phyloP scores from a whole-genome alignment of 2,113 vertebrate species.

The Cephalopterus ornatus region DNA sequence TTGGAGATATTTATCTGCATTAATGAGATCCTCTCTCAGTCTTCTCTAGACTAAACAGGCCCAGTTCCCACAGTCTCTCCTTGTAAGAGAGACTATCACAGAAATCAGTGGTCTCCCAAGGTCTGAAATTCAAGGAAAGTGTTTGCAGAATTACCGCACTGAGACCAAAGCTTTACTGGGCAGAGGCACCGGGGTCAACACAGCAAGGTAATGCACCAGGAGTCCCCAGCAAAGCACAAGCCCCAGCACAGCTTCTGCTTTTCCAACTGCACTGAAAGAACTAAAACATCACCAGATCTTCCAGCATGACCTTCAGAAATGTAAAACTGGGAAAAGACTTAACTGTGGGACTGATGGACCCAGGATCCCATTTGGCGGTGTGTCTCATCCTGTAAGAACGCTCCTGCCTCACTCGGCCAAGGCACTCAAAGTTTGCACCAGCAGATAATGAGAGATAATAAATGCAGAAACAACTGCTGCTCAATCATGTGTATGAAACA shows the following conservation, averaged over 20 bases:
- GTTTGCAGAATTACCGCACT: background rate
- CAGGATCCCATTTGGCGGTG: fast-evolving
- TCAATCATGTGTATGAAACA: background rate
- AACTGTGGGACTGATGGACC: background rate
- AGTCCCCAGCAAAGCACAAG: background rate
- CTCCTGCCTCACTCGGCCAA: background rate
- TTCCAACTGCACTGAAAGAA: background rate
- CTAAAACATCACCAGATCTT: background rate
- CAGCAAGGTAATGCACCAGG: background rate
- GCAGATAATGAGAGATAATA: background rate
- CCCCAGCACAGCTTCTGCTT: background rate
- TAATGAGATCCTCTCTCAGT: background rate
- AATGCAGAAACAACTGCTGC: background rate
- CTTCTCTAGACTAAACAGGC: background rate
- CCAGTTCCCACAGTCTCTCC: background rate
- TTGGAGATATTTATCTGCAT: background rate
- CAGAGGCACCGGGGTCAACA: background rate
- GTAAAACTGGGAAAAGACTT: background rate
- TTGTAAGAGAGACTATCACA: background rate
- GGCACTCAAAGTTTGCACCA: background rate
- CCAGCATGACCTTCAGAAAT: background rate
- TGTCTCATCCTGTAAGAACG: background rate
- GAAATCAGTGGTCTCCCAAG: background rate
- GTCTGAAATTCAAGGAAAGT: background rate
- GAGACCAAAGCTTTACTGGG: background rate